phyloP scores from a whole-genome alignment of 2,888 invertebrate species.

The Hirtodrosophila cameraria region DNA sequence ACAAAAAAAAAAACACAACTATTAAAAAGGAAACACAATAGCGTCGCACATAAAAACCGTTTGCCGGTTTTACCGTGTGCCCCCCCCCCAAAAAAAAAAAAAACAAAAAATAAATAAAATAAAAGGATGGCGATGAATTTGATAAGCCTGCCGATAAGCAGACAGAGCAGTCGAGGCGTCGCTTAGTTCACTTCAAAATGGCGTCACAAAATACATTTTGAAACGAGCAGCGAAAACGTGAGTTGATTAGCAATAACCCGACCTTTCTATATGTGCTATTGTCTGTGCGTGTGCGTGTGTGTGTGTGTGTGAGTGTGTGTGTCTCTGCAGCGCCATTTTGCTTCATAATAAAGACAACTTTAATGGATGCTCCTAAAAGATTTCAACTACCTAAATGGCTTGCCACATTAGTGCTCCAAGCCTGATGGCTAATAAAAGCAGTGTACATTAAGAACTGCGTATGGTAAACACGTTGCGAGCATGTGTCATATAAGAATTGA shows the following conservation, averaged over 20 bases:
- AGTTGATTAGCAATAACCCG: conserved; percentile 76
- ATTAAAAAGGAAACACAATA: conserved; percentile 68
- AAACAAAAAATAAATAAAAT: too few species aligned
- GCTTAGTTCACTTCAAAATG: conserved; percentile 69
- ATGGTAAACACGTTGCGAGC: conserved; percentile 53
- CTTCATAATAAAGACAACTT: conserved; percentile 59
- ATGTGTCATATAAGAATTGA: conserved; percentile 47
- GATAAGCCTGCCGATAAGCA: conserved; percentile 74
- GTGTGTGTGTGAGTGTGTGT: conserved; percentile 11
- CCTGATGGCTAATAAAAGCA: conserved; percentile 49
- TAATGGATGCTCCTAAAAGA: conserved; percentile 58
- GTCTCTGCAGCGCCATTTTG: conserved; percentile 39
- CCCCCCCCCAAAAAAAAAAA: too few species aligned
- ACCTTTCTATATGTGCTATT: conserved; percentile 21
- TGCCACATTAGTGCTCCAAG: conserved; percentile 50
- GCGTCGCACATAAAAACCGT: conserved; percentile 56
- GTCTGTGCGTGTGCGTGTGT: neutral
- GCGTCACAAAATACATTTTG: conserved; percentile 79
- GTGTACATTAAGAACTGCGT: conserved; percentile 50
- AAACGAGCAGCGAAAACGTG: conserved; percentile 79
- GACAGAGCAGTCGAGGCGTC: conserved; percentile 35
- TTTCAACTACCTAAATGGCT: conserved; percentile 41
- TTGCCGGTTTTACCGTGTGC: conserved; percentile 43
- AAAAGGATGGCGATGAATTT: conserved; percentile 66
- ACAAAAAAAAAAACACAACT: conserved; percentile 53